Evolutionary conservation across 2,888 invertebrate species (phyloP).

Genomic region (Aquatica leii): DNA sequence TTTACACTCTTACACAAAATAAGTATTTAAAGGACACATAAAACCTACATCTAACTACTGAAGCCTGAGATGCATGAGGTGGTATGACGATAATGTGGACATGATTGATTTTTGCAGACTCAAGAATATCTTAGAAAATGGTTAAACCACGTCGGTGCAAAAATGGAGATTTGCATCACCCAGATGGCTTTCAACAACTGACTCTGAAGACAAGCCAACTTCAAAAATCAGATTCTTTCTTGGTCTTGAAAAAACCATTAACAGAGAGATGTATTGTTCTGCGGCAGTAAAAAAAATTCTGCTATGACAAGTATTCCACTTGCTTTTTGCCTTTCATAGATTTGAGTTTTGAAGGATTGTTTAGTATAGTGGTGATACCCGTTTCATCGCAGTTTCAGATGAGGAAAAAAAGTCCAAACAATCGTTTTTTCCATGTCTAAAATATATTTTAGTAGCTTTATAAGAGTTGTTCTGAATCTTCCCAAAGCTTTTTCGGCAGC

Average conservation of each 20-base stretch:
- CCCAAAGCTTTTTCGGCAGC: not conserved
- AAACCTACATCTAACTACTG: not conserved
- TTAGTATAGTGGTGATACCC: slow-evolving; percentile 3
- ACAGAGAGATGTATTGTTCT: not conserved
- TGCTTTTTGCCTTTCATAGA: slow-evolving; percentile 2
- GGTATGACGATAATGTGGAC: not conserved
- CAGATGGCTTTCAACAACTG: too few relatives aligned
- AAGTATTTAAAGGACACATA: not conserved
- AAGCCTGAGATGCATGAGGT: not conserved
- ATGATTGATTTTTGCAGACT: not conserved
- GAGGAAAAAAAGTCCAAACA: not conserved
- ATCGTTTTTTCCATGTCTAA: not conserved
- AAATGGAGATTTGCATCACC: not conserved
- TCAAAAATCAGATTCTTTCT: not conserved
- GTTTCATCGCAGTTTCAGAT: not conserved
- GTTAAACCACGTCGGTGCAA: not conserved
- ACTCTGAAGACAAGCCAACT: not conserved
- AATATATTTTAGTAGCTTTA: not conserved
- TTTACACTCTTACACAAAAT: not conserved
- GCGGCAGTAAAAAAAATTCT: not conserved
- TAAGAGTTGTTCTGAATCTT: not conserved
- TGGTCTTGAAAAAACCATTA: slow-evolving; percentile 1
- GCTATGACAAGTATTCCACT: too few relatives aligned
- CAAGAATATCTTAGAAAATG: not conserved
- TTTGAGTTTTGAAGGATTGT: not conserved